Conservation (phyloP, 2,113 vertebrate genomes). For the Cettia cetti region DNA sequence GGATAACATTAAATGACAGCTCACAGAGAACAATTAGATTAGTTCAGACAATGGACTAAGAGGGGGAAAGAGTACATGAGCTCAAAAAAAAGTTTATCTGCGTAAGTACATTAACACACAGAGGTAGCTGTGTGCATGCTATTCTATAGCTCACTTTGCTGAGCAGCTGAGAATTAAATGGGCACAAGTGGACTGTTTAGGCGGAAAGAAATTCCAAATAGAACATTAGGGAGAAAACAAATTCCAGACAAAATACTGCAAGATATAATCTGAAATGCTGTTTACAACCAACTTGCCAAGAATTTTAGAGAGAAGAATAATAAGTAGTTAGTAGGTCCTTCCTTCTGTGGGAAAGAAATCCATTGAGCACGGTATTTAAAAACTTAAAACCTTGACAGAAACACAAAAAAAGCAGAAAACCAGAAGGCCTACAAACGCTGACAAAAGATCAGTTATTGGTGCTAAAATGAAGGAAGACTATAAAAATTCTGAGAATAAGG, state of each 20-base stretch:
- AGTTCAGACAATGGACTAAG: not conserved
- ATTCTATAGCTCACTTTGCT: not conserved
- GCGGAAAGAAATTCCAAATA: not conserved
- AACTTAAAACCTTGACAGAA: not conserved
- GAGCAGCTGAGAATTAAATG: not conserved
- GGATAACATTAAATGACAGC: not conserved
- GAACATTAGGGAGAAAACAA: not conserved
- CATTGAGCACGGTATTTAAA: not conserved
- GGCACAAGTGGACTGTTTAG: not conserved
- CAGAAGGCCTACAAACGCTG: not conserved
- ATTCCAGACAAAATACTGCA: not conserved
- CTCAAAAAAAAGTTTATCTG: not conserved
- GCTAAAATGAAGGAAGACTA: not conserved
- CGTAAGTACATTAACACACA: not conserved
- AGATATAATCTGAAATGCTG: not conserved
- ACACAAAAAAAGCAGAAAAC: not conserved
- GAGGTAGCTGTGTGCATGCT: not conserved
- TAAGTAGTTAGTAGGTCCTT: not conserved
- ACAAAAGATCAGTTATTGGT: not conserved
- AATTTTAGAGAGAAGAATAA: not conserved
- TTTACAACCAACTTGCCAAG: not conserved
- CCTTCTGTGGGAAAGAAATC: not conserved
- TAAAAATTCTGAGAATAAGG: not conserved
- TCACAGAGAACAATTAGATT: conserved; percentile 1
- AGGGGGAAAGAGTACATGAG: not conserved